Percentiles rank a stretch among this genome's conserved stretches.
phyloP scores from a whole-genome alignment of 1,140 invertebrate genomes.

The Diorhabda elongata region DNA sequence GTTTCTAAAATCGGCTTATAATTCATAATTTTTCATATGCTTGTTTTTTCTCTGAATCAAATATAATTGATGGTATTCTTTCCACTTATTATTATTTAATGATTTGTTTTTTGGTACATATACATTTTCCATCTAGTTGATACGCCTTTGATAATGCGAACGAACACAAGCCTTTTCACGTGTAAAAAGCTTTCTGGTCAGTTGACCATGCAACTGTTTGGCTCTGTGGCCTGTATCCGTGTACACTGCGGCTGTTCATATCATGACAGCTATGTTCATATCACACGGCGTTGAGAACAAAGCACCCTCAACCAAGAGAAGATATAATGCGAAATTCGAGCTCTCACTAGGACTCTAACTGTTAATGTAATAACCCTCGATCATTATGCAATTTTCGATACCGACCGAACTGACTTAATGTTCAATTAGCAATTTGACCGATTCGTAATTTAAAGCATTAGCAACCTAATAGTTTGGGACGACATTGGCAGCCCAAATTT shows the following conservation, averaged over 20 bases:
- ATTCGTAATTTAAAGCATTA: conserved; percentile 7
- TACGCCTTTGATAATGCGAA: too few species aligned
- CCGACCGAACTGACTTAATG: conserved; percentile 7
- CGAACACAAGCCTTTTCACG: conserved; percentile 7
- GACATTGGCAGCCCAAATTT: too few species aligned
- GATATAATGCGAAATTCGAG: conserved; percentile 6
- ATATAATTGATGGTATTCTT: too few species aligned
- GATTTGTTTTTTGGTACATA: too few species aligned
- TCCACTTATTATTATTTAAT: too few species aligned
- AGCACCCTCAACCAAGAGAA: background rate
- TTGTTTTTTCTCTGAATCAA: too few species aligned
- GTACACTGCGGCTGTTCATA: conserved; percentile 3
- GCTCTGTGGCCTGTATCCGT: background rate
- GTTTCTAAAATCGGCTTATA: too few species aligned
- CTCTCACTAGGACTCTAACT: background rate
- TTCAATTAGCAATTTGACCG: conserved; percentile 17
- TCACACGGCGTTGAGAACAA: conserved; percentile 3
- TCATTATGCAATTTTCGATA: conserved; percentile 16
- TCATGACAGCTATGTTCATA: conserved; percentile 14
- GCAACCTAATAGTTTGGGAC: too few species aligned
- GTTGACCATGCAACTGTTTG: conserved; percentile 13
- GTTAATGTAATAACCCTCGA: conserved; percentile 10
- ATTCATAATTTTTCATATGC: too few species aligned
- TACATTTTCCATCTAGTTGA: too few species aligned
- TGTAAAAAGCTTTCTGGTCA: conserved; percentile 20